Base-by-base conservation (phyloP, 2,113 vertebrate species). In the Dendropsophus ebraccatus region DNA sequence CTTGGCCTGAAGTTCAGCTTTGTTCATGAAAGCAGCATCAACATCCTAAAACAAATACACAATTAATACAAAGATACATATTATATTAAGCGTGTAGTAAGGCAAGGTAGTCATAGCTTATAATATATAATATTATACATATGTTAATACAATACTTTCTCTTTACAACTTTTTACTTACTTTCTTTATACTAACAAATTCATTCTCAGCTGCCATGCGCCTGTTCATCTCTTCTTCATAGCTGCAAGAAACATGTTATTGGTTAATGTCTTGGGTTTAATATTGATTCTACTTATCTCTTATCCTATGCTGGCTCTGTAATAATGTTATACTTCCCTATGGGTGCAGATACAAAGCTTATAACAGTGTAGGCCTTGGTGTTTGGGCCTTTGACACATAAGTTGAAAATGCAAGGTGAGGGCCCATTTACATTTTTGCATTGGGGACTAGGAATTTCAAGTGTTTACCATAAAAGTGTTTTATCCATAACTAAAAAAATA, bases 181-280 rank as follows among this genome's bases (percentile, higher is more conserved):
- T 95, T 96, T 96, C 91, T 96, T 97, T 79, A 97, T 84, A 87
- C 95, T 88, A 56, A 96, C 95, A 91, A 96, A 97, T 32, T 96
- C 94, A 11, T 96, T 97, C 89, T 96, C 96, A 82, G 93, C 93
- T 74, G 82, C 82, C 5, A 93, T 91, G 52, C 95, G 94, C n/a
- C 93, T 96, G 92, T 95, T 96, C 91, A 95, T 94, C 91, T 96
- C 95, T 32, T 95, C 95, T 88, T 96, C 95, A 19, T 96, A 97
- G 87, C 96, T 97, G 49, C 73, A 35, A 12, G 14, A 32, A 67
- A 67, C 0, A 17, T 16, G 16, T 16, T 67, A 32, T 32, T 30
- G 60, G 60, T 62, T 62, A 62, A 28, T 28, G 13, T 25, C 10
- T 28, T 28, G 25, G 25, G 0, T 28, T 11, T 30, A 5, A 32